Conservation (phyloP, 2,797 vertebrate genomes). For the Bradypus variegatus region DNA sequence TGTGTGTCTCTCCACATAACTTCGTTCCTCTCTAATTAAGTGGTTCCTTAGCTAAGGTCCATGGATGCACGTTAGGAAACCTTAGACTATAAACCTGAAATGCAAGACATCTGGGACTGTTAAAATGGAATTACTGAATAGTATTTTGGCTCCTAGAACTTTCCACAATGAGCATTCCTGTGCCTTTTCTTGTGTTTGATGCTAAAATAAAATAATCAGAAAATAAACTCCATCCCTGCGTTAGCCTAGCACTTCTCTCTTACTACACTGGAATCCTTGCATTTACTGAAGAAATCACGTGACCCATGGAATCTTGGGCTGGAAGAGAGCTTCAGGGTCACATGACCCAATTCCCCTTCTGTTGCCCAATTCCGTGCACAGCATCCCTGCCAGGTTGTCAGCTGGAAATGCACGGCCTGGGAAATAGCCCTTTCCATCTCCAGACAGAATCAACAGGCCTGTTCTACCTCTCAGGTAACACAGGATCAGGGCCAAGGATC, state of each 20-base stretch:
- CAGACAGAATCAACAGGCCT: not conserved
- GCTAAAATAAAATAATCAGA: slow-evolving; percentile 7
- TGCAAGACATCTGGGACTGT: not conserved
- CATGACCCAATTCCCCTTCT: not conserved
- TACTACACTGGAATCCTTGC: not conserved
- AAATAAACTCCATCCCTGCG: not conserved
- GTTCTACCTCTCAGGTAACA: not conserved
- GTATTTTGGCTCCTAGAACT: not conserved
- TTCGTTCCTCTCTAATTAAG: not conserved
- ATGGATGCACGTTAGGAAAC: not conserved
- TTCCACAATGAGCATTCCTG: not conserved
- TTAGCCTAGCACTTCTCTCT: not conserved
- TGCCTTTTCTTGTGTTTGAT: not conserved
- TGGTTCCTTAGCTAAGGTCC: not conserved
- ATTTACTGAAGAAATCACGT: not conserved
- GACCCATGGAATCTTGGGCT: not conserved
- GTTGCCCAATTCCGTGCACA: rapidly evolving
- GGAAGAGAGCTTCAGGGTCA: not conserved
- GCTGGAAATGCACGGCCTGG: not conserved
- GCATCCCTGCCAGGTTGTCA: not conserved
- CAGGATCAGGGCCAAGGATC: not conserved
- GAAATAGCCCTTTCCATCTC: not conserved
- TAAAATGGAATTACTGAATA: not conserved
- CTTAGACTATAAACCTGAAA: not conserved
- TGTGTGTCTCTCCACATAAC: not conserved